Evolutionary conservation across 2,797 vertebrate species (phyloP).

Genomic region (Halcyon badia): DNA sequence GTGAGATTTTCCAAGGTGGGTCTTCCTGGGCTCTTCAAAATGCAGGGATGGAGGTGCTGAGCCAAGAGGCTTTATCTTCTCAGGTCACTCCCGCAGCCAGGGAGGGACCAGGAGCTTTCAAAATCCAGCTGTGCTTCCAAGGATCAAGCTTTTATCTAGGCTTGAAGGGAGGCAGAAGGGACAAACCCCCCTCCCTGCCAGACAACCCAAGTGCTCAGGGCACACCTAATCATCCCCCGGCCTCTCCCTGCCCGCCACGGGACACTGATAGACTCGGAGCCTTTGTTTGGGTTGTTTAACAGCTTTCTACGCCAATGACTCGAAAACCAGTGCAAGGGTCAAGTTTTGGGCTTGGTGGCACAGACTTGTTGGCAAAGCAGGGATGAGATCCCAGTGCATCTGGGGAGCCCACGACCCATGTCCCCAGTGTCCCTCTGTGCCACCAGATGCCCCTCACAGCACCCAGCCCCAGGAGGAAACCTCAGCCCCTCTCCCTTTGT

Average conservation of each 20-base stretch:
- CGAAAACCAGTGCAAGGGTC: neutral
- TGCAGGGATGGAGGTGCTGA: rapidly evolving
- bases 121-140: neutral
- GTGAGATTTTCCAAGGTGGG: neutral
- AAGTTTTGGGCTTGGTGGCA: neutral
- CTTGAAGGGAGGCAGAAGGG: slow-evolving; percentile 33
- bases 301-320: neutral
- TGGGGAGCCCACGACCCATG: rapidly evolving
- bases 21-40: neutral
- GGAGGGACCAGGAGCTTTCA: neutral
- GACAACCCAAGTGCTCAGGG: rapidly evolving
- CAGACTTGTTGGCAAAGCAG: neutral
- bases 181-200: rapidly evolving
- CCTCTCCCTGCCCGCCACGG: neutral
- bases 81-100: neutral
- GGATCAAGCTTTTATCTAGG: slow-evolving; percentile 36
- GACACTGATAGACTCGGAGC: neutral
- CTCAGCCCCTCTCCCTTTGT: neutral
- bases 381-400: rapidly evolving
- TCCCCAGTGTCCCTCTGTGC: neutral
- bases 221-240: neutral
- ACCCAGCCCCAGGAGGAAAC: neutral
- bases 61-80: neutral
- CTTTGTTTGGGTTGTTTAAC: slow-evolving; percentile 33
- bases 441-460: neutral